Conservation (phyloP, 2,113 vertebrate genomes). For the Chionis minor region DNA sequence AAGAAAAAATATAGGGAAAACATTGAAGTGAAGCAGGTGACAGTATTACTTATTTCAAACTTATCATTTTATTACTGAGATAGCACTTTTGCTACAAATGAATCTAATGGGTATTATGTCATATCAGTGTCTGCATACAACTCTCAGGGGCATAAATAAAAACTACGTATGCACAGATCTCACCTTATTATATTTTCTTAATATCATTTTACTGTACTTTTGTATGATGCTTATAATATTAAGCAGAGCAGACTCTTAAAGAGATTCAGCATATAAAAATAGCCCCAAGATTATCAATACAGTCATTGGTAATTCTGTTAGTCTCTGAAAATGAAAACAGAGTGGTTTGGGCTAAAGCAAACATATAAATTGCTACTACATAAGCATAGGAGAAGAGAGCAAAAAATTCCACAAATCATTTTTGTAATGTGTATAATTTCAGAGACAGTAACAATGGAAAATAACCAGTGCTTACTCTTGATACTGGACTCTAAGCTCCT, state of each 20-base stretch:
- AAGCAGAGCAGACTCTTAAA: background rate
- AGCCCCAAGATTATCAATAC: background rate
- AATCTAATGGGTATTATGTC: background rate
- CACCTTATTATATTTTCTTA: constrained; percentile 6
- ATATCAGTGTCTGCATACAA: background rate
- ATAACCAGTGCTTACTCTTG: background rate
- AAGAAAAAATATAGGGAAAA: background rate
- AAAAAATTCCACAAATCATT: background rate
- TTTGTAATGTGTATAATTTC: background rate
- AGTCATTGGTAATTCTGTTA: constrained; percentile 24
- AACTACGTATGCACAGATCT: background rate
- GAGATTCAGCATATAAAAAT: constrained; percentile 3
- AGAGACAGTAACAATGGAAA: background rate
- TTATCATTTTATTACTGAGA: background rate
- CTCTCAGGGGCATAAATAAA: background rate
- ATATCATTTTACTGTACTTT: background rate
- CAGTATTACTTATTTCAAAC: background rate
- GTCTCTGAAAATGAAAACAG: constrained; percentile 12
- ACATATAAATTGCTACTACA: background rate
- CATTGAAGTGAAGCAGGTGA: background rate
- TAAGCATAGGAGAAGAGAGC: background rate
- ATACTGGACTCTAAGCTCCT: background rate
- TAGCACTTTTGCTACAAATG: background rate
- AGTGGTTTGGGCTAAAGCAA: background rate
- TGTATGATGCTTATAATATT: background rate